These are phyloP conservation scores for Acleris literana DNA, from an alignment of 2,888 invertebrate species.

Conservation along the genomic window DNA sequence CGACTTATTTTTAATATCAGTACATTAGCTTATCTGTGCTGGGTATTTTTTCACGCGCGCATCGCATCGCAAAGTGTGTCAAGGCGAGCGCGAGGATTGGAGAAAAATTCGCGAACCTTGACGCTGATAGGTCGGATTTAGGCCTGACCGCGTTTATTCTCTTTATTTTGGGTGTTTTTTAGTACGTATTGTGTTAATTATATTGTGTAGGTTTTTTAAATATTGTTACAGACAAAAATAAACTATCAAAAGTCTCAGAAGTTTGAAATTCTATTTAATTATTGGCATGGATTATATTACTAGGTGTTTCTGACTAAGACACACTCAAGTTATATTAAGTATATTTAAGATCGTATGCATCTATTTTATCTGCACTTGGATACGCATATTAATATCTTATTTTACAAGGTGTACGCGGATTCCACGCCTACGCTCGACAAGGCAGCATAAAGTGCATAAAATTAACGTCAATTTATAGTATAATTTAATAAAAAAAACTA, in stretches of 20 bases:
- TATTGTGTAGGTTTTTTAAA: constrained; percentile 15
- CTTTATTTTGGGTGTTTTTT: constrained; percentile 49
- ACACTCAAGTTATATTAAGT: too few relatives aligned
- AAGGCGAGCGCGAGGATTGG: constrained; percentile 67
- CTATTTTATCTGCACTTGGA: too few relatives aligned
- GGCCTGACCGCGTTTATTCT: constrained; percentile 70
- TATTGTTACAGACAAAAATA: not conserved
- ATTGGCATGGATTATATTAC: too few relatives aligned
- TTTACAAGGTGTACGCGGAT: not conserved
- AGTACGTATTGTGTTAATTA: constrained; percentile 37
- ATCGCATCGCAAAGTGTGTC: constrained; percentile 67
- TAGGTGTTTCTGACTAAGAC: too few relatives aligned
- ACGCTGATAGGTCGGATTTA: constrained; percentile 70
- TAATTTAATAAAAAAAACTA: too few relatives aligned
- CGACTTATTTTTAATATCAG: constrained; percentile 29
- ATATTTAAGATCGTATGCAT: too few relatives aligned
- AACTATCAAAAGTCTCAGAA: too few relatives aligned
- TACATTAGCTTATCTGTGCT: constrained; percentile 43
- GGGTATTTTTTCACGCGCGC: constrained; percentile 61
- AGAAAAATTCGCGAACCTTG: constrained; percentile 79
- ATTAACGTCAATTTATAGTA: not conserved
- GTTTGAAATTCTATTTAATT: too few relatives aligned
- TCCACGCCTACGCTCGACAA: not conserved
- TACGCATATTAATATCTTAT: too few relatives aligned
- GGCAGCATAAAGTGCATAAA: not conserved